A percentile compares a stretch with the other conserved stretches of the same genome.
These are phyloP conservation scores for Halcyon senegalensis DNA, from an alignment of 2,113 vertebrate genomes.

Conservation along the genomic window DNA sequence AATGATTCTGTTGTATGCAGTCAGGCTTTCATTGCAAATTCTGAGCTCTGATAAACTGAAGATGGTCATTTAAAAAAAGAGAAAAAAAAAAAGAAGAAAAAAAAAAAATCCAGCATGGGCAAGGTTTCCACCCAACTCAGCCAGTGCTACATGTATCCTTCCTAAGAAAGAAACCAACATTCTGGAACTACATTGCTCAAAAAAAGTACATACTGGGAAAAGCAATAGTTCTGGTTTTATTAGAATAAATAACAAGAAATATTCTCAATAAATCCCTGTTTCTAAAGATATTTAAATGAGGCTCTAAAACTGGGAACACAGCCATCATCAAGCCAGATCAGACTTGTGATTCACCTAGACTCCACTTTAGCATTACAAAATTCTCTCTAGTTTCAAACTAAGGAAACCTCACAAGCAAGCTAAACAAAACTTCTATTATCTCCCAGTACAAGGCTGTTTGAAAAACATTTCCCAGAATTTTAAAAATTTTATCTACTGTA, in stretches of 20 bases:
- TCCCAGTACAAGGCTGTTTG: neutral
- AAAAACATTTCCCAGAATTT: constrained; percentile 20
- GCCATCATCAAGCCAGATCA: neutral
- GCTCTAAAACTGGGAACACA: neutral
- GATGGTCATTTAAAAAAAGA: neutral
- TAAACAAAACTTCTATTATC: neutral
- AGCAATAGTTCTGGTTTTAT: neutral
- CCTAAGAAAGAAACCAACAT: neutral
- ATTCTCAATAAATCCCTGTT: neutral
- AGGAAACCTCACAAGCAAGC: neutral
- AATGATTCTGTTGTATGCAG: neutral
- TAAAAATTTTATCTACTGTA: neutral
- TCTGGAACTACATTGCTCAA: neutral
- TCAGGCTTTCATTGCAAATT: neutral
- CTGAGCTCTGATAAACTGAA: neutral
- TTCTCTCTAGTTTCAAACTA: neutral
- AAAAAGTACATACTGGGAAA: neutral
- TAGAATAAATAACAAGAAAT: neutral
- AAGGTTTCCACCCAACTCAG: neutral
- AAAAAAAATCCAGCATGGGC: rapidly evolving
- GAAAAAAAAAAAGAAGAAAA: too few relatives aligned
- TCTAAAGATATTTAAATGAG: neutral
- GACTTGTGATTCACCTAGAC: neutral
- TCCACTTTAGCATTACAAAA: neutral
- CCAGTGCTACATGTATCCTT: neutral